Evolutionary conservation across 2,113 vertebrate species (phyloP), one percentile per base, ranked within the genome.

Genomic region (Myotis brandtii): DNA sequence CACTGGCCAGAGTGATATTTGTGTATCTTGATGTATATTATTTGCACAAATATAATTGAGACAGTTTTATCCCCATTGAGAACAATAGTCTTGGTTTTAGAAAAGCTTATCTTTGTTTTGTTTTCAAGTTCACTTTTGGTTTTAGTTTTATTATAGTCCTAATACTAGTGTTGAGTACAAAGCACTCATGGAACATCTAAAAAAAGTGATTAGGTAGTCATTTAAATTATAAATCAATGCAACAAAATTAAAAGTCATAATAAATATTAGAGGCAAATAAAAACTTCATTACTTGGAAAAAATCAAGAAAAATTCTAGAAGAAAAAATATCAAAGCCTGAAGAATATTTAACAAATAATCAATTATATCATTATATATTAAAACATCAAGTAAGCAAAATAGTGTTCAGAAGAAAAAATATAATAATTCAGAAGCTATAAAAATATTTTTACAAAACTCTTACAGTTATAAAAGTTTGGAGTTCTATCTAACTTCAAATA

Each of bases 261-360:
- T 66, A 88, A 90, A 84, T 93, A 77, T 30, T 91, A 43, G 3
- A 37, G 72, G 5, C 32, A 84, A 93, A 86, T 48, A n/a, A 90
- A 95, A 87, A 40, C 0, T 11, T 3, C 21, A 2, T 6, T 52
- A 50, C 2, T 54, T 73, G 16, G 12, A 87, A 25, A 82, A 18
- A 83, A 43, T 50, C 34, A 37, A 90, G 27, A 87, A 16, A 4
- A 73, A 13, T 13, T 34, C 1, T 50, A n/a, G 4, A 85, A 72
- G n/a, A 32, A 54, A 69, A 62, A 91, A 88, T 52, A 52, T 30
- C 0, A 56, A 79, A 83, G 5, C 0, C 3, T 25, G 0, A 40
- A 37, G 0, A 2, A 37, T 52, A 86, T 79, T 64, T 37, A 70
- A 3, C 9, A 94, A 86, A 30, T 62, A 50, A 34, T 9, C 2